Conservation (phyloP, 2,888 invertebrate species). For the Allophyes oxyacanthae region DNA sequence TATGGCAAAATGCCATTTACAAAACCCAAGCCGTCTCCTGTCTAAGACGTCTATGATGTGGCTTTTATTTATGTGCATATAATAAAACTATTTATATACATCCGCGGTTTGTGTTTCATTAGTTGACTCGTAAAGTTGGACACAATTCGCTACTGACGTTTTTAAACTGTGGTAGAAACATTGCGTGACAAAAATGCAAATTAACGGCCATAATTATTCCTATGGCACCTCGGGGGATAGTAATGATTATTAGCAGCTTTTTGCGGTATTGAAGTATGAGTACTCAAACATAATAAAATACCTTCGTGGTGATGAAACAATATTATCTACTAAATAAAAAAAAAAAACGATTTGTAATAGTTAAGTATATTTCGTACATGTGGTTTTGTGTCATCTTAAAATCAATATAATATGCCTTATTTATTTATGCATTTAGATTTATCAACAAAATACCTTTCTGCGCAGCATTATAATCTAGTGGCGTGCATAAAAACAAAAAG, state of each 20-base stretch:
- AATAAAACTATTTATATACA: background rate
- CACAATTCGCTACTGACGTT: background rate
- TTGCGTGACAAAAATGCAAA: background rate
- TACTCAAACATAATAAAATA: too few species aligned
- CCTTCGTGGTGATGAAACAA: too few species aligned
- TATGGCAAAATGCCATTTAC: conserved; percentile 39
- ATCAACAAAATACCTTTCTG: too few species aligned
- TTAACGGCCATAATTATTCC: conserved; percentile 9
- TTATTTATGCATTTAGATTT: too few species aligned
- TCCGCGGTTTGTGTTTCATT: conserved; percentile 3
- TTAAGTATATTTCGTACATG: too few species aligned
- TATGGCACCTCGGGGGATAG: conserved; percentile 16
- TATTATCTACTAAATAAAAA: too few species aligned
- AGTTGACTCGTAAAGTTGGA: conserved; percentile 15
- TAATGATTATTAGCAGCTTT: conserved; percentile 13
- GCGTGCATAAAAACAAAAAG: too few species aligned
- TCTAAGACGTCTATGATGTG: background rate
- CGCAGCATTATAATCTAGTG: too few species aligned
- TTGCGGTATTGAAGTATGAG: background rate
- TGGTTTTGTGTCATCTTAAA: too few species aligned
- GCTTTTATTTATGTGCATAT: background rate
- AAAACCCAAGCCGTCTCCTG: background rate
- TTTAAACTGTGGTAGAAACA: background rate
- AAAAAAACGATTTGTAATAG: too few species aligned
- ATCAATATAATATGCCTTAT: too few species aligned